Conservation (phyloP, 2,113 vertebrate genomes). For the Maylandia zebra region DNA sequence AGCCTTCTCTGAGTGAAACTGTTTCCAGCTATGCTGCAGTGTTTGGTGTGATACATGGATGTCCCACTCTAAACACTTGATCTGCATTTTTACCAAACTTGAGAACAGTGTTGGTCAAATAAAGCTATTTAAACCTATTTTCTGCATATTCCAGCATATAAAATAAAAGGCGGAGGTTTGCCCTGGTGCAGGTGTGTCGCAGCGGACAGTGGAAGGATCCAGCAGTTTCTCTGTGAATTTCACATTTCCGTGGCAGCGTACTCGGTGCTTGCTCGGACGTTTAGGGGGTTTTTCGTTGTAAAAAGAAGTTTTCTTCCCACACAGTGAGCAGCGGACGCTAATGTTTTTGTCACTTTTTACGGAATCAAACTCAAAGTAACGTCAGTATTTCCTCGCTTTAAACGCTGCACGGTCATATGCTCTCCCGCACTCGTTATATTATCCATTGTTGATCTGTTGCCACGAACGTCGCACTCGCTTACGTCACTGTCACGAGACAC, state of each 20-base stretch:
- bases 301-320: not conserved
- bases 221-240: not conserved
- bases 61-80: not conserved
- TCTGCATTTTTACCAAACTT: not conserved
- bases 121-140: not conserved
- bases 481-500: fast-evolving
- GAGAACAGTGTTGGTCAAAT: not conserved
- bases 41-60: not conserved
- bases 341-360: not conserved
- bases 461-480: not conserved
- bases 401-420: fast-evolving
- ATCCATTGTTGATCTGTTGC: not conserved
- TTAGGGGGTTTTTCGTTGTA: not conserved
- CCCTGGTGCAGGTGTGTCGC: not conserved
- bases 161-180: not conserved
- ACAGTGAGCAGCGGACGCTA: not conserved
- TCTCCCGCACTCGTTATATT: not conserved
- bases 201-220: not conserved
- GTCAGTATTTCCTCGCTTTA: not conserved
- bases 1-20: not conserved
- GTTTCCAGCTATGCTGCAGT: not conserved
- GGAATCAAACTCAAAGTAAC: not conserved
- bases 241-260: fast-evolving
- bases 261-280: not conserved
- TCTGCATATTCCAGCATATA: not conserved